Evolutionary conservation across 2,113 vertebrate species (phyloP), one percentile per base, ranked within the genome.

Genomic region (Petrocephalus zakoni): DNA sequence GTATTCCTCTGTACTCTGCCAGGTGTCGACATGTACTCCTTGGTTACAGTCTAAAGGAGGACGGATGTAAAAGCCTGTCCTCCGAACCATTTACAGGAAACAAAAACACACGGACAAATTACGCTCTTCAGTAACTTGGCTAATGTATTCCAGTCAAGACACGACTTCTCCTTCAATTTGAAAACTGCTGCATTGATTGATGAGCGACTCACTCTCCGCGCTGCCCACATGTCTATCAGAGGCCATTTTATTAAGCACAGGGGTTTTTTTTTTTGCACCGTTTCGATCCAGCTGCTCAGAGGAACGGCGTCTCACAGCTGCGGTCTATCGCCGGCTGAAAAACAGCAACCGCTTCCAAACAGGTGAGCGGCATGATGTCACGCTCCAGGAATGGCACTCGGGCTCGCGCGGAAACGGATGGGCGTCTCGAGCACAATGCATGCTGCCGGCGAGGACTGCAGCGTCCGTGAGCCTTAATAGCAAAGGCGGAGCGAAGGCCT

Each of bases 111-210:
- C 5, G 34, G 91, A 90, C 87, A 91, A 91, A 91, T 86, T 89
- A 82, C 89, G 85, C 87, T 94, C 90, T 88, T 88, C 90, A 92
- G 93, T 93, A 91, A 94, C 89, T 91, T 89, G 92, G 88, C 89
- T 91, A 91, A 93, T 94, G 92, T 90, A 92, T 93, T 94, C 92
- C 92, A 94, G 94, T 93, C 92, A 92, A 90, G 89, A 92, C 89
- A 87, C 89, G 90, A 90, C 88, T 91, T 90, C 90, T 90, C 92
- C 90, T 90, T 92, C 92, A 94, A 93, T 86, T 87, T 90, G 90
- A 91, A 93, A 95, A 94, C 91, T 94, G 94, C 91, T 92, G 90
- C 90, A 94, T 92, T 92, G 92, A 94, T 93, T 93, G 91, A 89
- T 92, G 92, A 90, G 91, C 91, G 92, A 90, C 93, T 90, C 94